These are phyloP conservation scores for Ambastaia sidthimunki DNA, from an alignment of 2,797 vertebrate species.

Conservation along the genomic window DNA sequence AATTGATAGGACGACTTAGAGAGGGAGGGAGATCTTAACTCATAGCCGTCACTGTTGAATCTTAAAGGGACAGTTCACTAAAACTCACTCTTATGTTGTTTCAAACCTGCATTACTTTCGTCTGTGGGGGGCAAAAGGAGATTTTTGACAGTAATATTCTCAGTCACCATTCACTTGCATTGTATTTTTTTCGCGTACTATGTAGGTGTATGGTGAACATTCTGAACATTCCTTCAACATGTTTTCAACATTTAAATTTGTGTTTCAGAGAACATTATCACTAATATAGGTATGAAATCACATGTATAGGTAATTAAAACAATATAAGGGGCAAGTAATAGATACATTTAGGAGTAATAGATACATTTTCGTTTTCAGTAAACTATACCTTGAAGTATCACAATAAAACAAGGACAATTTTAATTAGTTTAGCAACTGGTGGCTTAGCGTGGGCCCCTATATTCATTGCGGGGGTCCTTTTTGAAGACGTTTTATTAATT, in stretches of 20 bases:
- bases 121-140: neutral
- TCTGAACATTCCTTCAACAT: neutral
- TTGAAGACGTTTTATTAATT: conserved; percentile 60
- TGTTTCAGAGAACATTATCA: neutral
- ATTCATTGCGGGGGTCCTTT: conserved; percentile 54
- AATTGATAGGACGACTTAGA: conserved; percentile 45
- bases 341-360: neutral
- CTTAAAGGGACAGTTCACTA: neutral
- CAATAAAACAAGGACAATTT: conserved; percentile 58
- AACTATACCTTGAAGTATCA: conserved; percentile 16
- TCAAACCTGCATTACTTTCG: neutral
- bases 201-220: neutral
- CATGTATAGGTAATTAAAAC: neutral
- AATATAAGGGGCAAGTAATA: neutral
- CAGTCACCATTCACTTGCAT: neutral
- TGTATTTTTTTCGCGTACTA: neutral
- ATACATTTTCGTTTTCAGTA: neutral
- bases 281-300: neutral
- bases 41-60: conserved; percentile 35
- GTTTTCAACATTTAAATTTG: neutral
- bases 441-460: conserved; percentile 40
- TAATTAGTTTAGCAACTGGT: conserved; percentile 59
- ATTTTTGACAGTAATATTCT: too few species aligned
- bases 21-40: conserved; percentile 3
- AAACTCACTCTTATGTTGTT: neutral